phyloP scores from a whole-genome alignment of 37 sponge, comb jelly and placozoan species.

The Chondrosia reniformis region DNA sequence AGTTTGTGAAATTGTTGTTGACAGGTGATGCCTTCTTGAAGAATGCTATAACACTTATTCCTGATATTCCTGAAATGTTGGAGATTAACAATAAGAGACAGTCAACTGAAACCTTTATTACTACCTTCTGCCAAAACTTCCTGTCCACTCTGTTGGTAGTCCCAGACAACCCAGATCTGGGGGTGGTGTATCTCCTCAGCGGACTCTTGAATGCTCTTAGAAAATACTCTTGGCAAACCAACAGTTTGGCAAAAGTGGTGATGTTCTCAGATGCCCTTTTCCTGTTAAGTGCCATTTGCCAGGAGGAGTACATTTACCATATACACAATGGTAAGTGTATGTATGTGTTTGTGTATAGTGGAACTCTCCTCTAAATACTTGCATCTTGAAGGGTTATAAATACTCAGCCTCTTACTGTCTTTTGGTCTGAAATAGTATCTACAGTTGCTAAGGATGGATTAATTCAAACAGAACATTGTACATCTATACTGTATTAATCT shows the following conservation, averaged over 20 bases:
- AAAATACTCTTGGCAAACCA: conserved; percentile 71
- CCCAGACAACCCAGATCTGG: conserved; percentile 90
- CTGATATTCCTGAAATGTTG: conserved; percentile 75
- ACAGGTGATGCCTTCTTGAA: conserved; percentile 93
- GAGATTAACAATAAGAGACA: conserved; percentile 71
- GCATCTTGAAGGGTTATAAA: too few species aligned
- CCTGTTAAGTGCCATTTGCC: conserved; percentile 62
- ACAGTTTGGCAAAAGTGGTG: conserved; percentile 46
- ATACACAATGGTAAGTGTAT: not conserved
- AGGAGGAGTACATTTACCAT: conserved; percentile 44
- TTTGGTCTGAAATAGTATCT: too few species aligned
- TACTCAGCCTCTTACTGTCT: too few species aligned
- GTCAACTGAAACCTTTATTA: conserved; percentile 64
- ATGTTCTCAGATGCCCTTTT: conserved; percentile 60
- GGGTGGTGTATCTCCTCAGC: conserved; percentile 60
- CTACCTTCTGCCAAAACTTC: conserved; percentile 56
- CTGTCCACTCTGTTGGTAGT: conserved; percentile 78
- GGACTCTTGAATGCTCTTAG: conserved; percentile 74
- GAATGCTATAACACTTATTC: conserved; percentile 68
- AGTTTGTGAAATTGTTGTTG: not conserved
- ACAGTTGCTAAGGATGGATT: too few species aligned
- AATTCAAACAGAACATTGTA: too few species aligned
- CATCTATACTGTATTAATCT: too few species aligned
- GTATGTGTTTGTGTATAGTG: conserved; percentile 15
- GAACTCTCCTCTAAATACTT: too few species aligned